Evolutionary conservation across 2,888 invertebrate species (phyloP).

Genomic region (Hartigia nigra): DNA sequence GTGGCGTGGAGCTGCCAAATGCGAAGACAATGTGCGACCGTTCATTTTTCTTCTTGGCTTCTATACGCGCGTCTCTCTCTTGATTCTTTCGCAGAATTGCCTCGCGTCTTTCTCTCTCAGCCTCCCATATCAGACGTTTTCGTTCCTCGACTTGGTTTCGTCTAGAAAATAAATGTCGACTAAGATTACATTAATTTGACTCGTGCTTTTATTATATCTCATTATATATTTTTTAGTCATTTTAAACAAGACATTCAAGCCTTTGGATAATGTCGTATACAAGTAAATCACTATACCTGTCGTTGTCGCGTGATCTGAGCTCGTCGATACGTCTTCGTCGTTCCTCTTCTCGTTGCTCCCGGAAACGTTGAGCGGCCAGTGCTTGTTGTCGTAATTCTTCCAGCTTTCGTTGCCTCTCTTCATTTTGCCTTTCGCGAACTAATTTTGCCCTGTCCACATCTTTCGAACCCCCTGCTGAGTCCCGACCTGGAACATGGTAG

Average conservation of each 20-base stretch:
- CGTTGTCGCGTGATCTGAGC: slow-evolving; percentile 81
- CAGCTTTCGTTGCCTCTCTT: slow-evolving; percentile 87
- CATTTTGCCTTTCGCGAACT: slow-evolving; percentile 89
- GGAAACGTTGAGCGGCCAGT: slow-evolving; percentile 87
- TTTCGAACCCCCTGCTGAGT: slow-evolving; percentile 56
- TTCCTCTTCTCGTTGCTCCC: slow-evolving; percentile 90
- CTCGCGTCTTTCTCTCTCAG: slow-evolving; percentile 87
- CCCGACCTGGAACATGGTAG: slow-evolving; percentile 54
- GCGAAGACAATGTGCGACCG: slow-evolving; percentile 82
- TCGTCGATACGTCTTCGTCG: slow-evolving; percentile 85
- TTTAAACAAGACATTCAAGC: not conserved
- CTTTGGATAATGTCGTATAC: not conserved
- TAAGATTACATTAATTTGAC: not conserved
- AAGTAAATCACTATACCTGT: slow-evolving; percentile 64
- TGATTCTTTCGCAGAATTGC: slow-evolving; percentile 87
- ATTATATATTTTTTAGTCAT: not conserved
- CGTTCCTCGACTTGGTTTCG: slow-evolving; percentile 83
- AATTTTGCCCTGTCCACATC: slow-evolving; percentile 66
- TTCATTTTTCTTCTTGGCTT: slow-evolving; percentile 82
- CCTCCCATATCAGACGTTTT: slow-evolving; percentile 89
- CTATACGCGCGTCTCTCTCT: slow-evolving; percentile 85
- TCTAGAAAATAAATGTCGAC: slow-evolving; percentile 38
- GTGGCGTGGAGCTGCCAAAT: slow-evolving; percentile 91
- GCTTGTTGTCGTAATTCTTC: slow-evolving; percentile 92
- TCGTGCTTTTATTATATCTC: not conserved